These are phyloP conservation scores for Xiphorhynchus erythropygius DNA, from an alignment of 2,797 vertebrate species.

Conservation along the genomic window DNA sequence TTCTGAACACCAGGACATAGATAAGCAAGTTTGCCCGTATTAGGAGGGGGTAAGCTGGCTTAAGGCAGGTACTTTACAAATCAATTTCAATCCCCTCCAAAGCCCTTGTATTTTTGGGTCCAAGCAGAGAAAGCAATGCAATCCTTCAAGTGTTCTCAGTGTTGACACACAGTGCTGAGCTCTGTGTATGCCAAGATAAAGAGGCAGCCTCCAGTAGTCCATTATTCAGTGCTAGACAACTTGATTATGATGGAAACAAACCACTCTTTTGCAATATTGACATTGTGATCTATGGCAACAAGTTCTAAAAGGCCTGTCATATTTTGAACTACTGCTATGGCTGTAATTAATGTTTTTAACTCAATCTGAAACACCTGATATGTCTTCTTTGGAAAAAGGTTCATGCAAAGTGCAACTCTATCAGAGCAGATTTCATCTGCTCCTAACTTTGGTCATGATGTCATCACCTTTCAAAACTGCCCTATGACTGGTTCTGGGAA, in stretches of 20 bases:
- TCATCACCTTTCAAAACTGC: not conserved
- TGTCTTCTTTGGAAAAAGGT: not conserved
- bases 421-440: not conserved
- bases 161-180: slow-evolving; percentile 29
- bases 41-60: not conserved
- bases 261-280: slow-evolving; percentile 31
- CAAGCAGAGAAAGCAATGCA: slow-evolving; percentile 18
- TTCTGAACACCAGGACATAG: not conserved
- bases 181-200: slow-evolving; percentile 8
- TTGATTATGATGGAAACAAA: slow-evolving; percentile 30
- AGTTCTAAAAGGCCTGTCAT: not conserved
- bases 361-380: not conserved
- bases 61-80: not conserved
- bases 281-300: not conserved
- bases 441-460: not conserved
- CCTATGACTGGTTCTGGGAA: not conserved
- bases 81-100: slow-evolving; percentile 20
- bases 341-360: not conserved
- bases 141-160: slow-evolving; percentile 12
- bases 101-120: not conserved
- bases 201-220: slow-evolving; percentile 4
- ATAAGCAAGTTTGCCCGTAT: slow-evolving; percentile 34
- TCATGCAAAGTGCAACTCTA: not conserved
- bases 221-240: slow-evolving; percentile 60
- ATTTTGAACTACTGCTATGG: not conserved